phyloP scores from a whole-genome alignment of 2,113 vertebrate species.

The Corapipo altera region DNA sequence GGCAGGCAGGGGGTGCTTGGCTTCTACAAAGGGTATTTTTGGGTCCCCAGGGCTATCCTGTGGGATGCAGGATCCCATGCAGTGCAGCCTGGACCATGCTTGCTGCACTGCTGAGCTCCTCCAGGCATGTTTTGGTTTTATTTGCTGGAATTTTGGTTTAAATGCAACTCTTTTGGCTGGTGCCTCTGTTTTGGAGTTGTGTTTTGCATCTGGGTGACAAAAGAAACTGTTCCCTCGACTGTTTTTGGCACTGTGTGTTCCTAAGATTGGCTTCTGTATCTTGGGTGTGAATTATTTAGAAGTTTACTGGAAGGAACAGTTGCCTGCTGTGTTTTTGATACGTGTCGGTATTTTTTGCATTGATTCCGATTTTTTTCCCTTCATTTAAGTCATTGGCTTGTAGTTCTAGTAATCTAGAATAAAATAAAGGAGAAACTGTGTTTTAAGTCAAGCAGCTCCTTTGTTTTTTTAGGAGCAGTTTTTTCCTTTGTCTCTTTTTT shows the following conservation, averaged over 20 bases:
- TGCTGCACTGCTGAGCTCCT: background rate
- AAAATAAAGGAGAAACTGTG: background rate
- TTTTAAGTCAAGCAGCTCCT: background rate
- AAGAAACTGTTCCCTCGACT: background rate
- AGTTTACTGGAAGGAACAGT: background rate
- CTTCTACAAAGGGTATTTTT: background rate
- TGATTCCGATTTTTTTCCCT: background rate
- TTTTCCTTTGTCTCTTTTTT: background rate
- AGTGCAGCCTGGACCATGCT: fast-evolving
- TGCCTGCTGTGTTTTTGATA: background rate
- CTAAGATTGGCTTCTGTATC: background rate
- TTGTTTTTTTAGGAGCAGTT: background rate
- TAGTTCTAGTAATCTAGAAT: background rate
- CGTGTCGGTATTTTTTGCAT: background rate
- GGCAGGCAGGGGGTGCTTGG: background rate
- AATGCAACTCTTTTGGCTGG: fast-evolving
- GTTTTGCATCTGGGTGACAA: background rate
- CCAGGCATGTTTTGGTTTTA: background rate
- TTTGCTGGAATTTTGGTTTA: background rate
- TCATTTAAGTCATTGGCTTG: background rate
- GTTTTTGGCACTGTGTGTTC: background rate
- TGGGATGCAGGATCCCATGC: background rate
- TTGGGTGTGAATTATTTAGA: background rate
- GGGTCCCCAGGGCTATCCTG: background rate
- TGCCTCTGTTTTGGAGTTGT: background rate